Evolutionary conservation across 1,140 invertebrate species (phyloP).

Genomic region (Drosophila teissieri): DNA sequence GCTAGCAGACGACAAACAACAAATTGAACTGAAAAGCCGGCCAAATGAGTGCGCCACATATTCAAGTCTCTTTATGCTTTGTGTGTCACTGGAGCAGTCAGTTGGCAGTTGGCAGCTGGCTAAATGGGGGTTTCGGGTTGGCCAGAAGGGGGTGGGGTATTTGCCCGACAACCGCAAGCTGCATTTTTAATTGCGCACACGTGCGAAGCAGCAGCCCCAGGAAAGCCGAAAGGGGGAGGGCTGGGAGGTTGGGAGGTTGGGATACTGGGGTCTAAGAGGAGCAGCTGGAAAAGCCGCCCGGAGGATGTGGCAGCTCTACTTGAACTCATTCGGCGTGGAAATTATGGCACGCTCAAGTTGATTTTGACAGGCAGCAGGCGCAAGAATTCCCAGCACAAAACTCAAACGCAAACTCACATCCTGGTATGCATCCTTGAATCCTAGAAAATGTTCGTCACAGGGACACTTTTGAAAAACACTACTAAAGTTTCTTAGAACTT

Average conservation of each 20-base stretch:
- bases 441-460: slow-evolving; percentile 52
- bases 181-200: slow-evolving; percentile 81
- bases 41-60: slow-evolving; percentile 57
- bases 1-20: slow-evolving; percentile 48
- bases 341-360: slow-evolving; percentile 77
- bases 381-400: slow-evolving; percentile 43
- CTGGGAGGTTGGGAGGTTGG: not conserved
- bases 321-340: slow-evolving; percentile 77
- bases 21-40: slow-evolving; percentile 61
- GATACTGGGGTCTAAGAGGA: not conserved
- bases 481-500: no score
- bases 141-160: slow-evolving; percentile 15
- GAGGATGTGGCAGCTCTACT: slow-evolving; percentile 61
- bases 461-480: no score
- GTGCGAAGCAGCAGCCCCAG: slow-evolving; percentile 55
- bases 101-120: slow-evolving; percentile 34
- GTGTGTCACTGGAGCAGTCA: slow-evolving; percentile 73
- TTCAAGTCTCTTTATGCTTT: slow-evolving; percentile 55
- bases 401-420: slow-evolving; percentile 26
- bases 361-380: slow-evolving; percentile 70
- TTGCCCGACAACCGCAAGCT: slow-evolving; percentile 75
- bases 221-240: slow-evolving; percentile 8
- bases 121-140: slow-evolving; percentile 11
- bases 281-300: slow-evolving; percentile 26
- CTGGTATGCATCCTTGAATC: slow-evolving; percentile 58